Conservation (phyloP, 2,113 vertebrate genomes). For the Phycodurus eques region DNA sequence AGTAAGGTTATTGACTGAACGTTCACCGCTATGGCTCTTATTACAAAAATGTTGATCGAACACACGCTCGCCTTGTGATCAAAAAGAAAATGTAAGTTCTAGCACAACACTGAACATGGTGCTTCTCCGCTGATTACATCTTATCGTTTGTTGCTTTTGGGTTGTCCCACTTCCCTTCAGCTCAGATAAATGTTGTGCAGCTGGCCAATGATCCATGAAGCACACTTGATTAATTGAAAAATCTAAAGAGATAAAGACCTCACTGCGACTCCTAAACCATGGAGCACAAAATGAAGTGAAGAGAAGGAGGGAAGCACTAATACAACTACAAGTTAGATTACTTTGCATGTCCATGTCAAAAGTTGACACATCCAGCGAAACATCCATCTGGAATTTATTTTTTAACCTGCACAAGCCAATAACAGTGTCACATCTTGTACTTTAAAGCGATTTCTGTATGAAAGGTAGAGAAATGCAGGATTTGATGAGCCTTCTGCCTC, state of each 20-base stretch:
- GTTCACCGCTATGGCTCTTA: no score
- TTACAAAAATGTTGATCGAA: no score
- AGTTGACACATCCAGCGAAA: not conserved
- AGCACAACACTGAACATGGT: slow-evolving; percentile 34
- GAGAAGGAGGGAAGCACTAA: slow-evolving; percentile 25
- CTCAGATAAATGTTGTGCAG: slow-evolving; percentile 52
- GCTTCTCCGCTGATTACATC: slow-evolving; percentile 42
- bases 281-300: slow-evolving; percentile 36
- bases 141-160: slow-evolving; percentile 44
- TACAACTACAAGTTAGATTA: not conserved
- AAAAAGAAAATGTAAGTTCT: not conserved
- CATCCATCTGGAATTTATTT: not conserved
- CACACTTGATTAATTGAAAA: slow-evolving; percentile 58
- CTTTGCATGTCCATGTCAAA: not conserved
- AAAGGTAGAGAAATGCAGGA: slow-evolving; percentile 16
- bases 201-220: slow-evolving; percentile 52
- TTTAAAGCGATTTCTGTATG: slow-evolving; percentile 15
- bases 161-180: slow-evolving; percentile 47
- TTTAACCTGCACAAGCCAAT: not conserved
- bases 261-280: slow-evolving; percentile 27
- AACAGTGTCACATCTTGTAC: not conserved
- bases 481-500: slow-evolving; percentile 29
- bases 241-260: slow-evolving; percentile 48
- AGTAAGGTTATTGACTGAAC: no score
- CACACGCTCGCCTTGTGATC: no score